Conservation (phyloP, 2,113 vertebrate species). For the Perognathus longimembris region DNA sequence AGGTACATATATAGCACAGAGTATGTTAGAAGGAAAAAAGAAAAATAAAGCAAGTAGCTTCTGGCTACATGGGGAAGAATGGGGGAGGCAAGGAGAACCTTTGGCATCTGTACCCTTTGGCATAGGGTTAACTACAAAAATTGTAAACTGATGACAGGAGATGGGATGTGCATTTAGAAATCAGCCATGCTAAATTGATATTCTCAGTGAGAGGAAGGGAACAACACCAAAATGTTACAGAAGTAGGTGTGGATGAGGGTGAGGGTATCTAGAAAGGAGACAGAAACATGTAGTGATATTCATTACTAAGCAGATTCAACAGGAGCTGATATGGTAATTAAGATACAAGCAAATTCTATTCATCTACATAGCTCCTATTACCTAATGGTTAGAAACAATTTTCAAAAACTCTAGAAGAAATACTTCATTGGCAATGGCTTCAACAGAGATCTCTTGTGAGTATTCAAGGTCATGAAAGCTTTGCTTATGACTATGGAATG, state of each 20-base stretch:
- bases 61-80: neutral
- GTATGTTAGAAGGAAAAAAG: constrained; percentile 47
- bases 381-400: neutral
- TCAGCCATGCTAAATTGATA: neutral
- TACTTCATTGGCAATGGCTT: neutral
- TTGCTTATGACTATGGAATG: neutral
- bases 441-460: neutral
- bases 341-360: neutral
- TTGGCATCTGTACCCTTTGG: constrained; percentile 9
- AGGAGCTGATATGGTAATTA: constrained; percentile 35
- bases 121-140: constrained; percentile 37
- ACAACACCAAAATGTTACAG: constrained; percentile 70
- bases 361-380: neutral
- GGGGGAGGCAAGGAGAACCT: neutral
- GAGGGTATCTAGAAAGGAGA: constrained; percentile 29
- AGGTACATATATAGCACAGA: constrained; percentile 79
- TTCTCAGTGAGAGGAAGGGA: constrained; percentile 57
- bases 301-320: constrained; percentile 61
- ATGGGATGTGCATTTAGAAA: neutral
- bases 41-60: constrained; percentile 55
- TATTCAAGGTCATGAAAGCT: neutral
- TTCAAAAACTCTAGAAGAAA: constrained; percentile 32
- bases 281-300: constrained; percentile 64
- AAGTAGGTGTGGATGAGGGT: neutral
- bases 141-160: constrained; percentile 59